Evolutionary conservation across 2,797 vertebrate species (phyloP).

Genomic region (Melanotaenia parkinsoni): DNA sequence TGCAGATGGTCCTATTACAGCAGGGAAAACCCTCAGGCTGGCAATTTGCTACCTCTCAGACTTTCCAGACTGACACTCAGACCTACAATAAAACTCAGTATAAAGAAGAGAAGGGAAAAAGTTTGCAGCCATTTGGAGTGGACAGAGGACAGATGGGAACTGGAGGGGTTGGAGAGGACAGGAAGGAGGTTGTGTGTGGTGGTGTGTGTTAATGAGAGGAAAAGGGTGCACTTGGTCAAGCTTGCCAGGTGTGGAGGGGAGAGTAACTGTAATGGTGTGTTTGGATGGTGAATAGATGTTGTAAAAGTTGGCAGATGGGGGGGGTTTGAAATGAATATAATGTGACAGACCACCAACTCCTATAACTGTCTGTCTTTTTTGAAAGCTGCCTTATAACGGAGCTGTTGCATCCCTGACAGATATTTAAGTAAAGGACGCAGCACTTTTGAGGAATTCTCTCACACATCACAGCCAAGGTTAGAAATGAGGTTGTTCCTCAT

Average conservation of each 20-base stretch:
- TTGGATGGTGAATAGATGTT: background rate
- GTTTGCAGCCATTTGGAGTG: background rate
- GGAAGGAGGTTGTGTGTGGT: conserved; percentile 12
- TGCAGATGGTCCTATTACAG: conserved; percentile 59
- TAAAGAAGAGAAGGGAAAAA: conserved; percentile 9
- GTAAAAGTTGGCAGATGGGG: background rate
- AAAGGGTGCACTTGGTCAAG: conserved; percentile 5
- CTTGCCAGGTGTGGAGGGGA: conserved; percentile 20
- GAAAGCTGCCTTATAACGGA: conserved; percentile 9
- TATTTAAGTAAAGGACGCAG: background rate
- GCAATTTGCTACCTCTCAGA: conserved; percentile 61
- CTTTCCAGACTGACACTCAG: conserved; percentile 49
- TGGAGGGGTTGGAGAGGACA: background rate
- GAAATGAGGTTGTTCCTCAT: conserved; percentile 15
- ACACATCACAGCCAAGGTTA: conserved; percentile 23
- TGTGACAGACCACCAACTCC: conserved; percentile 1
- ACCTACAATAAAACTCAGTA: conserved; percentile 23
- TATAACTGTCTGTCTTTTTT: conserved; percentile 18
- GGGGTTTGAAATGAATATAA: background rate
- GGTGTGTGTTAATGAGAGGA: conserved; percentile 44
- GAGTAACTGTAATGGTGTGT: background rate
- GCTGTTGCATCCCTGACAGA: conserved; percentile 20
- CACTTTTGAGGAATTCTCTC: conserved; percentile 31
- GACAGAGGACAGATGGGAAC: conserved; percentile 19
- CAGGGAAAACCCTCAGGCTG: conserved; percentile 44